phyloP scores from a whole-genome alignment of 2,888 invertebrate genomes.

The Drosophila mercatorum region DNA sequence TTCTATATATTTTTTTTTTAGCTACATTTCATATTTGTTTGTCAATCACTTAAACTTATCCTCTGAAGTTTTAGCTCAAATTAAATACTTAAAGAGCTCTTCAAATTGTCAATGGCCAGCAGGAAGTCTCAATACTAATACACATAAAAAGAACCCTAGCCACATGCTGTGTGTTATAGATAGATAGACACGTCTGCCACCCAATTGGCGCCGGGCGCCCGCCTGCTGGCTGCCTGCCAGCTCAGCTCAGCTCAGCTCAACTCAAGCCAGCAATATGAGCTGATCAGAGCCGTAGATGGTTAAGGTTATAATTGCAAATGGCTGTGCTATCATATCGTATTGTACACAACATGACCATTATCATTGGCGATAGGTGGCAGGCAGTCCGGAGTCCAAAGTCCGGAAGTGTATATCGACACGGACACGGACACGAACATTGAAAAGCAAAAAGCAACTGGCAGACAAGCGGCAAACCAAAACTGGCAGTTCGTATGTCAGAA shows the following conservation, averaged over 20 bases:
- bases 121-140: conserved; percentile 13
- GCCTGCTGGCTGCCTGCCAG: conserved; percentile 52
- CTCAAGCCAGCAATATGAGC: conserved; percentile 46
- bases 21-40: background rate
- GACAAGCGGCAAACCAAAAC: conserved; percentile 72
- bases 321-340: conserved; percentile 42
- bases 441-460: conserved; percentile 42
- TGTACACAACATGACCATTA: conserved; percentile 49
- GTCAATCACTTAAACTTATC: background rate
- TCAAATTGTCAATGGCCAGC: background rate
- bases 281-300: conserved; percentile 38
- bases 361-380: conserved; percentile 26
- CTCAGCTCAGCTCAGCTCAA: background rate
- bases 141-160: background rate
- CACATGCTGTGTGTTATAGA: conserved; percentile 9
- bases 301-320: conserved; percentile 20
- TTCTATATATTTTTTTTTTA: background rate
- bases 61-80: background rate
- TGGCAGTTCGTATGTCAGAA: conserved; percentile 71
- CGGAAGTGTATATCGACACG: background rate
- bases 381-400: no score
- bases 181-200: conserved; percentile 1
- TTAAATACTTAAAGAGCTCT: background rate
- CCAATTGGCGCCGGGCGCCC: conserved; percentile 19
- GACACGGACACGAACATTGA: background rate